Percentiles rank a stretch among this genome's conserved stretches.
Conservation (phyloP, 37 sponge, comb jelly and placozoan genomes). For the Hexactinellida sp. region DNA sequence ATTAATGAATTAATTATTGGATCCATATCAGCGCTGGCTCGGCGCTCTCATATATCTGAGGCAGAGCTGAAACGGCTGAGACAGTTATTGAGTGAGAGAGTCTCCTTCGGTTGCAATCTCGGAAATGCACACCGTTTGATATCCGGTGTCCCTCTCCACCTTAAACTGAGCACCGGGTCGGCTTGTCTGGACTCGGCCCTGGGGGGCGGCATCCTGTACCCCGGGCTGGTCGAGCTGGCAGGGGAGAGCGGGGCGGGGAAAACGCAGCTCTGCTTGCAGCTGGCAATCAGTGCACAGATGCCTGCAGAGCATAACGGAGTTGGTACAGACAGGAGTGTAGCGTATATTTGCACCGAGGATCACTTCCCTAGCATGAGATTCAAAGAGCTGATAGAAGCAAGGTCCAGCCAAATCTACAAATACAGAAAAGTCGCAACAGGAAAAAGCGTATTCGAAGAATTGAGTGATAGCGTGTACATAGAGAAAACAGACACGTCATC, state of each 20-base stretch:
- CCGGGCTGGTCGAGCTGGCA: slow-evolving; percentile 62
- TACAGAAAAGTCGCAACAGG: not conserved
- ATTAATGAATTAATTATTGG: not conserved
- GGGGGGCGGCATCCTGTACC: slow-evolving; percentile 60
- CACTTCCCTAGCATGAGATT: slow-evolving; percentile 69
- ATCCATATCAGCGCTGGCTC: not conserved
- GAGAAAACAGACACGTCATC: slow-evolving; percentile 20
- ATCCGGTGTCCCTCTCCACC: not conserved
- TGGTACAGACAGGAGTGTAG: slow-evolving; percentile 40
- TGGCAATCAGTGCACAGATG: slow-evolving; percentile 68
- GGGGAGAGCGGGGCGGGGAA: slow-evolving; percentile 85
- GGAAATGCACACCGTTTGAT: not conserved
- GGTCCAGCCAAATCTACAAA: slow-evolving; percentile 20
- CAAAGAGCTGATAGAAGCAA: slow-evolving; percentile 37
- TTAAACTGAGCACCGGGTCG: slow-evolving; percentile 58
- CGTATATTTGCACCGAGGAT: slow-evolving; percentile 77
- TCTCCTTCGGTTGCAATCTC: not conserved
- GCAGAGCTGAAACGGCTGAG: not conserved
- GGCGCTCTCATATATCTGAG: not conserved
- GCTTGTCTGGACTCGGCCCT: slow-evolving; percentile 36
- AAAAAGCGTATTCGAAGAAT: slow-evolving; percentile 16
- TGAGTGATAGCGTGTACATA: slow-evolving; percentile 21
- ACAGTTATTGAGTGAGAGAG: not conserved
- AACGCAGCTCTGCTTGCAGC: slow-evolving; percentile 84
- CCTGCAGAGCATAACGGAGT: slow-evolving; percentile 55